Evolutionary conservation across 2,113 vertebrate genomes (phyloP).

Genomic region (Caranx melampygus): DNA sequence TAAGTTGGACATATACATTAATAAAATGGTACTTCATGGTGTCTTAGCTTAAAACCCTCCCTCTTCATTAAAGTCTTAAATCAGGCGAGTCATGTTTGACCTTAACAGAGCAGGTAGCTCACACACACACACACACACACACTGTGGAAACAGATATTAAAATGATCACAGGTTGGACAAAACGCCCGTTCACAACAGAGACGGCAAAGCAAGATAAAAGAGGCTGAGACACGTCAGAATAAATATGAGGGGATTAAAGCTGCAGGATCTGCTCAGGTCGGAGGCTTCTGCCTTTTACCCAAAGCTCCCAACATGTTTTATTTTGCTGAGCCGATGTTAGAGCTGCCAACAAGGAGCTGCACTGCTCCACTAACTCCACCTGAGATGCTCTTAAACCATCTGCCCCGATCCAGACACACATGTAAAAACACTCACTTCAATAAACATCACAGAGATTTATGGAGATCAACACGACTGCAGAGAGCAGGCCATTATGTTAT

Average conservation of each 20-base stretch:
- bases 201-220: neutral
- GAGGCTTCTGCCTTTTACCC: no score
- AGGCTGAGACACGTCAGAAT: neutral
- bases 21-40: neutral
- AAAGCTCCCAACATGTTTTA: no score
- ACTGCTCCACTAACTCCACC: no score
- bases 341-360: no score
- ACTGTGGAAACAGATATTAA: no score
- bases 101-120: neutral
- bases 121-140: neutral
- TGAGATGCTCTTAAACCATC: no score
- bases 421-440: neutral
- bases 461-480: neutral
- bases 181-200: neutral
- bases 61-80: neutral
- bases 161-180: no score
- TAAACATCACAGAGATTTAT: neutral
- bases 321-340: no score
- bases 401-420: no score
- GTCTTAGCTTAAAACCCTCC: neutral
- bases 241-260: neutral
- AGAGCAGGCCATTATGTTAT: neutral
- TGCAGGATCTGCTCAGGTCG: no score
- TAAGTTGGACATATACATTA: slow-evolving; percentile 47
- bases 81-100: slow-evolving; percentile 8